Conservation (phyloP, 2,888 invertebrate genomes). For the Esperia sulphurella region DNA sequence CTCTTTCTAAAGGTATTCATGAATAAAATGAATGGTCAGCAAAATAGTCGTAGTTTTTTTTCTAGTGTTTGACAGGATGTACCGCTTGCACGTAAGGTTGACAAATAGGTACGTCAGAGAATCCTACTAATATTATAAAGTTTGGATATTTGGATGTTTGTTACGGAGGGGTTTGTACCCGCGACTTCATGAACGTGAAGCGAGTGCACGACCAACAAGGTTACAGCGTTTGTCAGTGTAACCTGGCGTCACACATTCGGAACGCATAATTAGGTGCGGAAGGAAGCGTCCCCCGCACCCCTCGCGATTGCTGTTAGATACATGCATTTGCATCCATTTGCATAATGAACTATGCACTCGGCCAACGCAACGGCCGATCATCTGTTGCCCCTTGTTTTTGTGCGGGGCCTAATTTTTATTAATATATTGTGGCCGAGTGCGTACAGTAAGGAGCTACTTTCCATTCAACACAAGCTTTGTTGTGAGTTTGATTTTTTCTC, state of each 20-base stretch:
- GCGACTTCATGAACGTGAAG: too few species aligned
- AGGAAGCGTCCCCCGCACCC: conserved; percentile 9
- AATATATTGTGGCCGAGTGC: not conserved
- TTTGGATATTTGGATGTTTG: too few species aligned
- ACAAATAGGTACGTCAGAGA: too few species aligned
- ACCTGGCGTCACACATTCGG: conserved; percentile 1
- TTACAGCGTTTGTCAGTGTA: not conserved
- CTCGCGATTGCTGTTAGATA: conserved; percentile 12
- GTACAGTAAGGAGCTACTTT: not conserved
- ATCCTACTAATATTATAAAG: too few species aligned
- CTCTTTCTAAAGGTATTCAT: not conserved
- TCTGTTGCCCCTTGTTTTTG: not conserved
- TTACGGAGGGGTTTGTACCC: too few species aligned
- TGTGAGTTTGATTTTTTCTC: too few species aligned
- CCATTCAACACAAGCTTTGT: too few species aligned
- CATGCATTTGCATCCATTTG: conserved; percentile 14
- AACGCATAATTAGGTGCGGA: conserved; percentile 12
- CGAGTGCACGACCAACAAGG: too few species aligned
- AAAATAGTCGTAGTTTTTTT: too few species aligned
- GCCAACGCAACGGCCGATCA: conserved; percentile 4
- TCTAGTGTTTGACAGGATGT: too few species aligned
- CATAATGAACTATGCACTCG: conserved; percentile 8
- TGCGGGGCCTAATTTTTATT: not conserved
- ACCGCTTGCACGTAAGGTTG: too few species aligned
- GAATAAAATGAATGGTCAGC: too few species aligned